Percentiles rank a stretch among this genome's conserved stretches.
Conservation (phyloP, 1,140 invertebrate genomes). For the Tyrophagus putrescentiae region DNA sequence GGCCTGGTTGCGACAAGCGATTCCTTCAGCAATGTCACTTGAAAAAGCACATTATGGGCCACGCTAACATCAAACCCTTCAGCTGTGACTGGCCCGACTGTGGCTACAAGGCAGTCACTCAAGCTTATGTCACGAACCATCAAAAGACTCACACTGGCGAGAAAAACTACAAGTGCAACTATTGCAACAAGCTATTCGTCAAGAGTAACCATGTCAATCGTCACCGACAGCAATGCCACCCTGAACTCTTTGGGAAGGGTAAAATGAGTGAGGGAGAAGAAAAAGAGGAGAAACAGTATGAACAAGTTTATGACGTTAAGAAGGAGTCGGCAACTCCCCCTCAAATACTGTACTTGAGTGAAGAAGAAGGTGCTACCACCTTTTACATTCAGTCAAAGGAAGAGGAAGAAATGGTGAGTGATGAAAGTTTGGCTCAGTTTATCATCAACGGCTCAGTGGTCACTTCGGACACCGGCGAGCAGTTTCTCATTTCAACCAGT, state of each 20-base stretch:
- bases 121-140: slow-evolving; percentile 16
- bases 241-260: neutral
- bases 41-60: slow-evolving; percentile 11
- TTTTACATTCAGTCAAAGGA: neutral
- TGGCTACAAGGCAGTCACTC: slow-evolving; percentile 11
- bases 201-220: slow-evolving; percentile 12
- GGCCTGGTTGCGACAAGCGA: slow-evolving; percentile 16
- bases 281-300: neutral
- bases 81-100: slow-evolving; percentile 21
- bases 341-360: neutral
- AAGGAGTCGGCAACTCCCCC: neutral
- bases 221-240: slow-evolving; percentile 17
- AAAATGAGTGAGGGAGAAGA: neutral
- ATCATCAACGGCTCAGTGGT: slow-evolving; percentile 3
- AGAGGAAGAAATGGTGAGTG: neutral
- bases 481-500: neutral
- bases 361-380: slow-evolving; percentile 4
- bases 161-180: slow-evolving; percentile 11
- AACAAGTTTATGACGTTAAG: neutral
- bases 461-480: neutral
- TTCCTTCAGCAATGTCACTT: slow-evolving; percentile 13
- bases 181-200: slow-evolving; percentile 6
- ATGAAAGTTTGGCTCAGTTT: neutral
- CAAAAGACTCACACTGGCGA: slow-evolving; percentile 17
- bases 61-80: slow-evolving; percentile 21